Percentiles rank a stretch among this genome's conserved stretches.
phyloP scores from a whole-genome alignment of 2,888 invertebrate genomes.

The Drosophila acutilabella region DNA sequence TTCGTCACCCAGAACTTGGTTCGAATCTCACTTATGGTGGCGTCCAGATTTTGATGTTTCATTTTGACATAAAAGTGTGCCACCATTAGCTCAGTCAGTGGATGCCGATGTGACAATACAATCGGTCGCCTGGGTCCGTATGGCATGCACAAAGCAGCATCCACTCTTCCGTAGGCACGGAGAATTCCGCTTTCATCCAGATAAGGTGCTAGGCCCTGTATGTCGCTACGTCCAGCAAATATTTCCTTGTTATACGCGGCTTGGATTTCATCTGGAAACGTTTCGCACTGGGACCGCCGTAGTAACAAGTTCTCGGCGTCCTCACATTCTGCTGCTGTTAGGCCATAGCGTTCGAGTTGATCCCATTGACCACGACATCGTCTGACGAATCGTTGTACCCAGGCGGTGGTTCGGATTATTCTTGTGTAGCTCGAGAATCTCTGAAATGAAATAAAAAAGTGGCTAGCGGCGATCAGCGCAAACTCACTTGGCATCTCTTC shows the following conservation, averaged over 20 bases:
- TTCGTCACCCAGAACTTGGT: neutral
- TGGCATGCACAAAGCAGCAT: neutral
- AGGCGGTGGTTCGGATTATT: neutral
- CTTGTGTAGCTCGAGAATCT: neutral
- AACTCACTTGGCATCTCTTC: constrained; percentile 5
- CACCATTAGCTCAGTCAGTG: neutral
- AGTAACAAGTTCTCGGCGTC: neutral
- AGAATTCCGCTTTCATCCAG: neutral
- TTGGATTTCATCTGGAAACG: neutral
- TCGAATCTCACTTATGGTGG: neutral
- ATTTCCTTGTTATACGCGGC: neutral
- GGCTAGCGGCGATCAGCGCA: neutral
- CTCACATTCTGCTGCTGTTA: no score
- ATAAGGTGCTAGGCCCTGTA: neutral
- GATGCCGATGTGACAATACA: neutral
- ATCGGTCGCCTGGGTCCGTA: neutral
- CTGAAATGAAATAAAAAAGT: neutral
- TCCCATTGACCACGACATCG: no score
- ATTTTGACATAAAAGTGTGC: neutral
- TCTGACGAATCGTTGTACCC: no score
- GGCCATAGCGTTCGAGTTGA: no score
- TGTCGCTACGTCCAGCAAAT: neutral
- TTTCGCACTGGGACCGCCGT: neutral
- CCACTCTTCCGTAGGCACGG: neutral
- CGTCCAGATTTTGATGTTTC: constrained; percentile 1